Evolutionary conservation across 2,797 vertebrate species (phyloP), one percentile per base, ranked within the genome.

Genomic region (Lutjanus argentimaculatus): DNA sequence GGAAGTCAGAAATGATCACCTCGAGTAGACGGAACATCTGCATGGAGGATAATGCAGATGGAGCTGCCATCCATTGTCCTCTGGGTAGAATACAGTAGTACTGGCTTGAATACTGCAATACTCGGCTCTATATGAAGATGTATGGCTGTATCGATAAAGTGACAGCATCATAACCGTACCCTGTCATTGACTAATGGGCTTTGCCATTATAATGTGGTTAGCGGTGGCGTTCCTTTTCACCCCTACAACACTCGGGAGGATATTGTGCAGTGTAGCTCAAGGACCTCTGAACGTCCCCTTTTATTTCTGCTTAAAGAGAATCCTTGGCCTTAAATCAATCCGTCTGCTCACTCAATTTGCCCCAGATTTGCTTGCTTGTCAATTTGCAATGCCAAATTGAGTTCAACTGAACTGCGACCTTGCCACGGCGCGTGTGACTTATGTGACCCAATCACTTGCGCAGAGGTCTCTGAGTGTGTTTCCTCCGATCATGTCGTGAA

Each of bases 331-430:
- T 90, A 89, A 93, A 92, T 93, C 75, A 91, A 90, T 89, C 77
- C 21, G 53, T 87, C 89, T 55, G 49, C 86, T 92, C 82, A 75
- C 63, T 91, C 88, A 89, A 74, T 88, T 87, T 77, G 75, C 36
- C n/a, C 52, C 67, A 88, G 79, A 94, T 94, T 92, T 91, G 89
- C 82, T 85, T 85, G 83, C 89, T 93, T 92, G 92, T 90, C 89
- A 92, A 84, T 90, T 92, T 93, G 86, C 78, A 16, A 81, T 76
- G 80, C 75, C 73, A 91, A 90, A 94, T 88, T 88, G 88, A 85
- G 48, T 85, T 93, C 80, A 84, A 72, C 73, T 86, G 91, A 94
- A 85, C 59, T 88, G 63, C 77, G 45, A 88, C 92, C 86, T 91
- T 91, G 77, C 52, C 65, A 45, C 72, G 78, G 84, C 42, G 11